Evolutionary conservation across 2,113 vertebrate genomes (phyloP).

Genomic region (Ursus arctos): DNA sequence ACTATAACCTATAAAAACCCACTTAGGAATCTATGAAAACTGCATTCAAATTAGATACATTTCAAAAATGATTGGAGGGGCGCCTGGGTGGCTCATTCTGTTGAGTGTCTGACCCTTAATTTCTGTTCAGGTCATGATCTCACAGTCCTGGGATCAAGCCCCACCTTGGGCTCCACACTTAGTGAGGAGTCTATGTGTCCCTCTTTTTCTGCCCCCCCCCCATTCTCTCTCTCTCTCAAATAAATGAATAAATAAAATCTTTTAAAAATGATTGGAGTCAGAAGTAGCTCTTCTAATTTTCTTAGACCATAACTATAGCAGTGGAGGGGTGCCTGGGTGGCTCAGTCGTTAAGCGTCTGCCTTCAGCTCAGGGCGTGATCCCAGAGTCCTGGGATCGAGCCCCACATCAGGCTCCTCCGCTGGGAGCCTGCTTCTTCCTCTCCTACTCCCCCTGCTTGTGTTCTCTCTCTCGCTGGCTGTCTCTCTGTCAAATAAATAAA

Average conservation of each 20-base stretch:
- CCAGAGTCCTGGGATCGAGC: no score
- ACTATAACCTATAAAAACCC: background rate
- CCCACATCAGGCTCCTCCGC: no score
- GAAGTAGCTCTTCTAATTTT: background rate
- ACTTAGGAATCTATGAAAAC: slow-evolving; percentile 22
- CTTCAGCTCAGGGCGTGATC: no score
- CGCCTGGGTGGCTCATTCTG: background rate
- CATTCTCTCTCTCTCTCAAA: background rate
- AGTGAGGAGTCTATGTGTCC: background rate
- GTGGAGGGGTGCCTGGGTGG: background rate
- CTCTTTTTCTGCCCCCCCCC: background rate
- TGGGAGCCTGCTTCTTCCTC: no score
- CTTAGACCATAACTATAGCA: background rate
- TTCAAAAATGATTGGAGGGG: background rate
- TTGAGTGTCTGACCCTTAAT: background rate
- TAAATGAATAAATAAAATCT: background rate
- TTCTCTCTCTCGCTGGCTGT: no score
- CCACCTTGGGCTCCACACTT: background rate
- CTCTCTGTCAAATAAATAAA: no score
- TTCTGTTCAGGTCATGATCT: background rate
- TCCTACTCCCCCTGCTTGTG: no score
- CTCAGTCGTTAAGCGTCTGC: no score
- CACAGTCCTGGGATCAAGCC: background rate
- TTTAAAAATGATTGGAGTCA: slow-evolving; percentile 5
- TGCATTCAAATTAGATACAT: slow-evolving; percentile 20